Evolutionary conservation across 2,888 invertebrate genomes (phyloP).

Genomic region (Phaedon cochleariae): DNA sequence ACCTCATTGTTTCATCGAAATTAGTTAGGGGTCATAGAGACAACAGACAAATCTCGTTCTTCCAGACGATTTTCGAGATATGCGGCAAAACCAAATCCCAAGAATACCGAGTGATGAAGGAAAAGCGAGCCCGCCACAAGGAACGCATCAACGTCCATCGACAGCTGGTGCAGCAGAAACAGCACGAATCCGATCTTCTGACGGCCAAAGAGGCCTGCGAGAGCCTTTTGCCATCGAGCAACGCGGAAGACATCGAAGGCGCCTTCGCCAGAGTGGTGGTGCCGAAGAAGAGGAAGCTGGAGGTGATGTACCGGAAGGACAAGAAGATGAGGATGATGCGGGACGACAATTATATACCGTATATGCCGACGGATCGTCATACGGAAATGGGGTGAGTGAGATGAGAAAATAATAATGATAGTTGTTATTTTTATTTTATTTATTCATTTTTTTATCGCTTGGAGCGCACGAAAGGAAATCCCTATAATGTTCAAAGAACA

Average conservation of each 20-base stretch:
- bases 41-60: constrained; percentile 24
- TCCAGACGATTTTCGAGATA: constrained; percentile 93
- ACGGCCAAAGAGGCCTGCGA: constrained; percentile 46
- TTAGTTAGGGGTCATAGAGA: too few relatives aligned
- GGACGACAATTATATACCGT: constrained; percentile 87
- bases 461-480: too few relatives aligned
- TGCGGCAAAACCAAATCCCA: constrained; percentile 81
- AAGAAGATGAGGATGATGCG: constrained; percentile 69
- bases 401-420: too few relatives aligned
- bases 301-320: constrained; percentile 68
- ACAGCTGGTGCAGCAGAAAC: constrained; percentile 58
- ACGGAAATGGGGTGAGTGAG: constrained; percentile 78
- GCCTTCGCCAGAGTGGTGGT: constrained; percentile 67
- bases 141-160: constrained; percentile 65
- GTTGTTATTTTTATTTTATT: too few relatives aligned
- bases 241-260: constrained; percentile 65
- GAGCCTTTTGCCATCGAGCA: constrained; percentile 58
- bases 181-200: constrained; percentile 52
- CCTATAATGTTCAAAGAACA: too few relatives aligned
- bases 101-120: constrained; percentile 86
- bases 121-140: constrained; percentile 80
- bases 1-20: too few relatives aligned
- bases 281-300: constrained; percentile 67
- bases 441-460: too few relatives aligned
- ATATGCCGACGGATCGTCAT: constrained; percentile 83